These are phyloP conservation scores for Thamnaconus septentrionalis DNA, from an alignment of 2,113 vertebrate species.

Conservation along the genomic window DNA sequence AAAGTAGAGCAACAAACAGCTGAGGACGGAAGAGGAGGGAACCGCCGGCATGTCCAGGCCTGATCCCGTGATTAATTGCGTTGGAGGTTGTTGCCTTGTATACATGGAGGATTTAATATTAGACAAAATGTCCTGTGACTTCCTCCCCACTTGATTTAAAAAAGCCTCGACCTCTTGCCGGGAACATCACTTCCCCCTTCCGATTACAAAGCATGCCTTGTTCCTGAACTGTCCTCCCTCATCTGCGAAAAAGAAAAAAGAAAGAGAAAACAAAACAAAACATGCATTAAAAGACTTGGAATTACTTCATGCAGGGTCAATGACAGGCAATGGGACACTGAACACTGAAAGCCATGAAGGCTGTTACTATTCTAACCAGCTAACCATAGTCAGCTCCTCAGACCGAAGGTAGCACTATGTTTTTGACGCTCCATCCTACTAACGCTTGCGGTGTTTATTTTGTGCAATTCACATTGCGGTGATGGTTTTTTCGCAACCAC, in stretches of 20 bases:
- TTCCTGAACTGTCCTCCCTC: constrained; percentile 7
- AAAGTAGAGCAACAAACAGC: no score
- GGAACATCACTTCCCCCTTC: constrained; percentile 34
- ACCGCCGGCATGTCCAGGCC: no score
- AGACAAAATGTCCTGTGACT: constrained; percentile 24
- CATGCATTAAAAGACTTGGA: constrained; percentile 2
- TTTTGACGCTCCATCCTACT: no score
- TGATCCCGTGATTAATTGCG: no score
- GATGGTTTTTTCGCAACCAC: no score
- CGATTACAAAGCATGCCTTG: constrained; percentile 18
- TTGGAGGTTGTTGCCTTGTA: neutral
- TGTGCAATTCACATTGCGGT: no score
- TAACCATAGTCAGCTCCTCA: no score
- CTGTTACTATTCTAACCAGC: no score
- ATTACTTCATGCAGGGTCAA: constrained; percentile 15
- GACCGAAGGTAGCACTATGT: no score
- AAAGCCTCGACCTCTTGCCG: constrained; percentile 14
- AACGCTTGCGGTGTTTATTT: no score
- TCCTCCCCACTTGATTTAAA: constrained; percentile 44
- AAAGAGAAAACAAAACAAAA: constrained; percentile 20
- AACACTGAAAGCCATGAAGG: constrained; percentile 20
- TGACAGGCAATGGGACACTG: constrained; percentile 14
- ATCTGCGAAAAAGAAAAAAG: no score
- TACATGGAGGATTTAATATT: constrained; percentile 34
- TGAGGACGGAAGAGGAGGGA: no score